Percentiles rank a stretch among this genome's conserved stretches.
phyloP scores from a whole-genome alignment of 2,888 invertebrate species.

The Torymus auratus region DNA sequence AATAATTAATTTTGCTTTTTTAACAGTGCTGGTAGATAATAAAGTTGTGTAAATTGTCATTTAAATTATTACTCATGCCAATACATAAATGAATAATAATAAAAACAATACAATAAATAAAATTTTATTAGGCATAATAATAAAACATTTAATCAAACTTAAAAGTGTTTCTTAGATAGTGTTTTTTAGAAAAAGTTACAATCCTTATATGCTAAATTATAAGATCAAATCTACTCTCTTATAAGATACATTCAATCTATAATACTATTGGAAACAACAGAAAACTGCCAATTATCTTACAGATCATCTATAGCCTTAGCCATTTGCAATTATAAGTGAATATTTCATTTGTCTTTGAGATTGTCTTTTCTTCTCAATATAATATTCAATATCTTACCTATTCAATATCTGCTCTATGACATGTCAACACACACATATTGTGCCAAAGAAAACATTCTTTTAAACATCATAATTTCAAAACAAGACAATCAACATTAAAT shows the following conservation, averaged over 20 bases:
- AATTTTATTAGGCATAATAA: no score
- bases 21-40: no score
- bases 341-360: conserved; percentile 27
- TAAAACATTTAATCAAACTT: no score
- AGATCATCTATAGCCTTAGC: conserved; percentile 36
- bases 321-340: conserved; percentile 15
- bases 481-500: neutral
- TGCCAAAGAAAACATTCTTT: neutral
- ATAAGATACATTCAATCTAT: conserved; percentile 33
- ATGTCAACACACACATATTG: no score
- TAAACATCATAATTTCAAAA: neutral
- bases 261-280: conserved; percentile 18
- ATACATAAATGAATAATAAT: no score
- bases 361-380: conserved; percentile 7
- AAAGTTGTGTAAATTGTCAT: no score
- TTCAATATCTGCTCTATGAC: neutral
- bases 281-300: conserved; percentile 44
- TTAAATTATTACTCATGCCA: no score
- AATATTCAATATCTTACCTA: conserved; percentile 17
- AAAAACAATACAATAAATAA: no score
- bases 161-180: no score
- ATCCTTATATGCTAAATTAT: no score
- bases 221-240: neutral
- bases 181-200: no score
- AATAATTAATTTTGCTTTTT: no score